Base-by-base conservation (phyloP, 2,797 vertebrate genomes). In the Lepilemur septentrionalis region DNA sequence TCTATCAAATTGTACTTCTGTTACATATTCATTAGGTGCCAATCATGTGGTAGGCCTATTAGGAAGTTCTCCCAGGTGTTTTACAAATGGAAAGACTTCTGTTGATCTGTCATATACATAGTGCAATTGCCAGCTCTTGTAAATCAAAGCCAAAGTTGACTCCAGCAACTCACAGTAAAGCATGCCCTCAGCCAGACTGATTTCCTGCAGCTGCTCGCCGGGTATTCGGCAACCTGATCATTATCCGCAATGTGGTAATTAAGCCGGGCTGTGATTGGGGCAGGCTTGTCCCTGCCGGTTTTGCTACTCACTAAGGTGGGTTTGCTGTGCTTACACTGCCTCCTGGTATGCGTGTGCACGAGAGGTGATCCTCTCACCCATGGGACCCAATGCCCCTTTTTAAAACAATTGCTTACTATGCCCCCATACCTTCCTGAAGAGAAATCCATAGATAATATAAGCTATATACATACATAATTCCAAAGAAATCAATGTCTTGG, bases 131-230 rank as follows among this genome's bases (percentile, higher is more conserved):
- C 96, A 96, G 88, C 91, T 95, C 97, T 98, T 98, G 48, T 98
- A 97, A 98, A 98, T 98, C 97, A 98, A 98, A 98, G 98, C 97
- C 97, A 97, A 94, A 96, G 92, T 96, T 98, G 98, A 98, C 98
- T 98, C 96, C 97, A 97, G 98, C 95, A 97, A 97, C 96, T 97
- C 94, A 92, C 81, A 93, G 96, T 78, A 85, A 97, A 97, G 90
- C 92, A 69, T 90, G 83, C 97, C 98, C 95, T 98, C 97, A 96
- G 96, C 59, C 97, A 97, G 96, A 91, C 95, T 82, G 93, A 98
- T 95, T 98, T 92, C 97, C 97, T 97, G 97, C 98, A 98, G 98
- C 98, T 98, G 98, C 97, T 98, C 97, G 13, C 55, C 81, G 96
- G 96, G 80, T 32, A 63, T 2, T 96, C 78, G 69, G 84, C 92